Conservation (phyloP, 2,113 vertebrate genomes). For the Emydura subglobosa region DNA sequence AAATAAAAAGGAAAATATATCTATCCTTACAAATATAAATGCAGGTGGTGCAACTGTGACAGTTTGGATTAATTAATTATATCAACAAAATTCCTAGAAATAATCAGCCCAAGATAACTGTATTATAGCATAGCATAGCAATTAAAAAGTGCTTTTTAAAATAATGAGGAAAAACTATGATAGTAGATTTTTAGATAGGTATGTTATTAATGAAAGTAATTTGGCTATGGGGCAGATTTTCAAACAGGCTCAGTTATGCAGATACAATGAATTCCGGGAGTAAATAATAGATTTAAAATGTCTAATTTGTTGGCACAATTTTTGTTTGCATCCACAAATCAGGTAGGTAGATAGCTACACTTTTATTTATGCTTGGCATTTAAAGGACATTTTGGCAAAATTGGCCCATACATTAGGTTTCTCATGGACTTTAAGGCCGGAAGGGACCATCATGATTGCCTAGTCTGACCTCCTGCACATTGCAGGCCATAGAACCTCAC, state of each 20-base stretch:
- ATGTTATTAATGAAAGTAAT: too few species aligned
- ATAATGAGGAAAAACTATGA: slow-evolving; percentile 12
- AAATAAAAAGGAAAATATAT: not conserved
- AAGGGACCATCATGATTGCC: not conserved
- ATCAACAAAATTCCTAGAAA: not conserved
- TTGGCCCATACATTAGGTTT: not conserved
- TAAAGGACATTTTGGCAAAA: not conserved
- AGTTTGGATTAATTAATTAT: slow-evolving; percentile 5
- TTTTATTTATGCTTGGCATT: not conserved
- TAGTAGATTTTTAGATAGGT: not conserved
- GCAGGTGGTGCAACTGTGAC: not conserved
- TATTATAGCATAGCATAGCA: not conserved
- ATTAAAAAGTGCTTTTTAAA: slow-evolving; percentile 23
- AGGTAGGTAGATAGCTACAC: not conserved
- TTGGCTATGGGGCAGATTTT: not conserved
- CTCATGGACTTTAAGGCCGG: not conserved
- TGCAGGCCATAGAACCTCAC: not conserved
- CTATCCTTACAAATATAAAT: not conserved
- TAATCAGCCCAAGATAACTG: slow-evolving; percentile 7
- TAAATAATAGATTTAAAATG: slow-evolving; percentile 21
- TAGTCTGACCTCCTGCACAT: not conserved
- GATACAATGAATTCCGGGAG: not conserved
- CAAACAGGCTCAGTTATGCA: not conserved
- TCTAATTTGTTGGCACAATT: slow-evolving; percentile 24
- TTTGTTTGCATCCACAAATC: slow-evolving; percentile 16